Percentiles rank a stretch among this genome's conserved stretches.
phyloP scores from a whole-genome alignment of 2,888 invertebrate species.

The Melinaea marsaeus region DNA sequence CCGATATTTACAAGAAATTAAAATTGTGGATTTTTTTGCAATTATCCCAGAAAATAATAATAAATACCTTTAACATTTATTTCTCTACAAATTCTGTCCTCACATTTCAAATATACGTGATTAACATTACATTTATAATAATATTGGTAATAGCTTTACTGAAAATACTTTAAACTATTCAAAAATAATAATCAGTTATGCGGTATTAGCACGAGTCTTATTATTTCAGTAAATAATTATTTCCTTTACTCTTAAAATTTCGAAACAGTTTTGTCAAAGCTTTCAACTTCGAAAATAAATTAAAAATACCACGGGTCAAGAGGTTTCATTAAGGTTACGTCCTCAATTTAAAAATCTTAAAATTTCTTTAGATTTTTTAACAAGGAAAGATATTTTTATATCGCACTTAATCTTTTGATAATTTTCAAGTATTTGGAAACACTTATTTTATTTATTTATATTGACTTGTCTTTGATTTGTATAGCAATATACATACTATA shows the following conservation, averaged over 20 bases:
- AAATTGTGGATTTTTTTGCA: no score
- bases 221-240: neutral
- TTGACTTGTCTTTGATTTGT: neutral
- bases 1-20: no score
- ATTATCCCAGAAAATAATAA: no score
- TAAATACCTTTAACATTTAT: no score
- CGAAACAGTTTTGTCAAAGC: neutral
- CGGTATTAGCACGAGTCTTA: no score
- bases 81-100: no score
- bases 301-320: slow-evolving; percentile 2
- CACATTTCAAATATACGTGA: no score
- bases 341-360: slow-evolving; percentile 4
- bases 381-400: neutral
- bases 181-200: no score
- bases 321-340: slow-evolving; percentile 2
- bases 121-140: no score
- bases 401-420: neutral
- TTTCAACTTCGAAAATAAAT: neutral
- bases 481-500: neutral
- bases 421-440: neutral
- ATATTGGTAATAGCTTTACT: no score
- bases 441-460: neutral
- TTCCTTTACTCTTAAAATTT: slow-evolving; percentile 3
- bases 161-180: no score
- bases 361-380: neutral